Evolutionary conservation across 2,113 vertebrate genomes (phyloP).

Genomic region (Zapus hudsonius): DNA sequence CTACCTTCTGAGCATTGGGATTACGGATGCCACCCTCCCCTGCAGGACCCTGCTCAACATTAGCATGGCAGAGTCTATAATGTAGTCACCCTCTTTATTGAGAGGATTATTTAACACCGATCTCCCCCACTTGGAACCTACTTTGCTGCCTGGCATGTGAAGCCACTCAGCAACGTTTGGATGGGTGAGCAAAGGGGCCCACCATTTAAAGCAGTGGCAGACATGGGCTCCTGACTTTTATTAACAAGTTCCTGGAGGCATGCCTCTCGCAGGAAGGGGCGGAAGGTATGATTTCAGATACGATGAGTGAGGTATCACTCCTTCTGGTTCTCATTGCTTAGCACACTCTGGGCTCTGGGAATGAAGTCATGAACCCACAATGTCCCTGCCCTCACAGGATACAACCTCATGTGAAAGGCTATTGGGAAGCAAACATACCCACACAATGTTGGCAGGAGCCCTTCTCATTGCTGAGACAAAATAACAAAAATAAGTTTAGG

Average conservation of each 20-base stretch:
- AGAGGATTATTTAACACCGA: background rate
- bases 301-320: background rate
- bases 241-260: conserved; percentile 1
- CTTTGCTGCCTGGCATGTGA: background rate
- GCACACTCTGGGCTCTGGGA: background rate
- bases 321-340: background rate
- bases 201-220: background rate
- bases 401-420: background rate
- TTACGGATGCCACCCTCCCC: background rate
- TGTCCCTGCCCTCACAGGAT: background rate
- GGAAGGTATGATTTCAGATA: background rate
- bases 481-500: too few species aligned
- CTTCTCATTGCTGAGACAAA: too few species aligned
- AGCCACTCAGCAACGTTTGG: background rate
- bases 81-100: background rate
- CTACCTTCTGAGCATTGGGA: background rate
- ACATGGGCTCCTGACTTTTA: background rate
- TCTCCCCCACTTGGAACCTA: background rate
- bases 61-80: too few species aligned
- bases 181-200: background rate
- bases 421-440: background rate
- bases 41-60: background rate
- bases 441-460: accelerated
- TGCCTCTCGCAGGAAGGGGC: background rate
- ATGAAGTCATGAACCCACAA: background rate